Conservation (phyloP, 2,888 invertebrate species). For the Trimorus sp. region DNA sequence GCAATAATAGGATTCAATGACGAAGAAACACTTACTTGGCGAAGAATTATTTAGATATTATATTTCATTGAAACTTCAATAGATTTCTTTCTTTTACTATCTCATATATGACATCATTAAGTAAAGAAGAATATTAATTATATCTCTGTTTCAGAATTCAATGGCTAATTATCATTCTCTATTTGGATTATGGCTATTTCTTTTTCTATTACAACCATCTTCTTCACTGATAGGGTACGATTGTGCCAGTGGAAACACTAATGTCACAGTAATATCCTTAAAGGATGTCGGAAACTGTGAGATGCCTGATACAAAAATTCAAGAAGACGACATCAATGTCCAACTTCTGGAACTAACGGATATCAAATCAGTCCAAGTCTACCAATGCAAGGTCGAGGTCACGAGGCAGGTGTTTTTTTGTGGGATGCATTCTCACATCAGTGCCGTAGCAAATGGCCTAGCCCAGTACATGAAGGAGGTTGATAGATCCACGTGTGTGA, state of each 20-base stretch:
- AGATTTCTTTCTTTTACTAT: too few species aligned
- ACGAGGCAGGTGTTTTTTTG: not conserved
- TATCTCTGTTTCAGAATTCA: too few species aligned
- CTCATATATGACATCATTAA: too few species aligned
- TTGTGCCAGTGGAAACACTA: constrained; percentile 5
- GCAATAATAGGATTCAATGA: too few species aligned
- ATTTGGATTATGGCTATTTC: too few species aligned
- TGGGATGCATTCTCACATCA: constrained; percentile 1
- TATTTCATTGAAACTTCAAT: too few species aligned
- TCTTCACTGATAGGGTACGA: constrained; percentile 2
- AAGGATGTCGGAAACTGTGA: constrained; percentile 1
- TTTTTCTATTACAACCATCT: too few species aligned
- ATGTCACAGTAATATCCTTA: not conserved
- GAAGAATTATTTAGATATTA: too few species aligned
- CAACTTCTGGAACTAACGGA: not conserved
- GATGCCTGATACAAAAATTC: not conserved
- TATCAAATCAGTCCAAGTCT: not conserved
- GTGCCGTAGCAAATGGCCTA: not conserved
- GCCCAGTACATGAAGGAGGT: not conserved
- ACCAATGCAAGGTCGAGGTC: constrained; percentile 1
- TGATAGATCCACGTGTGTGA: not conserved
- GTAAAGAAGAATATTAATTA: too few species aligned
- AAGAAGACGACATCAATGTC: not conserved
- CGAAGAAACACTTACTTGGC: too few species aligned
- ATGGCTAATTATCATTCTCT: too few species aligned